Conservation (phyloP, 1,140 invertebrate genomes). For the Oryzaephilus surinamensis region DNA sequence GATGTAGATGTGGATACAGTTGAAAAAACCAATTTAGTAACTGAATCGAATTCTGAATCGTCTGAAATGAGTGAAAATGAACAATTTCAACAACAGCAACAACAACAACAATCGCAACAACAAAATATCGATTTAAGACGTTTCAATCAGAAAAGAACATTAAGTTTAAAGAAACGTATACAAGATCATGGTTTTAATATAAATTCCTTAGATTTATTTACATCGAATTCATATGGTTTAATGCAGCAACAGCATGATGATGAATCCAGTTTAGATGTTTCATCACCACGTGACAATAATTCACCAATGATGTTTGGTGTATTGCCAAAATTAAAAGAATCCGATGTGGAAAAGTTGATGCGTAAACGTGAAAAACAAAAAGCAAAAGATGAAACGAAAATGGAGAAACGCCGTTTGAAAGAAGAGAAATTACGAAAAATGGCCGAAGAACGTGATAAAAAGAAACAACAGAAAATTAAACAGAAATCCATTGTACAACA, state of each 20-base stretch:
- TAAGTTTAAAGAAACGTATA: conserved; percentile 35
- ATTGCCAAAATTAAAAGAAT: conserved; percentile 51
- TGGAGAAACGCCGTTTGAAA: conserved; percentile 61
- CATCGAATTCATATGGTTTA: conserved; percentile 34
- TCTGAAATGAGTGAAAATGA: conserved; percentile 43
- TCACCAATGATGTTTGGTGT: conserved; percentile 59
- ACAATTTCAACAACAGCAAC: conserved; percentile 20
- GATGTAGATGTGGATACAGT: conserved; percentile 28
- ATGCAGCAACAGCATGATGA: conserved; percentile 57
- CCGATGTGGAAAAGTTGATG: conserved; percentile 47
- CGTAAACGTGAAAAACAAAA: conserved; percentile 62
- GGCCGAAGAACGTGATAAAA: conserved; percentile 63
- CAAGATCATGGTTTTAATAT: conserved; percentile 32
- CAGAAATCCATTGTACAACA: conserved; percentile 43
- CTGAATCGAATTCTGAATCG: conserved; percentile 41
- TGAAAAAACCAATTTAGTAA: conserved; percentile 33
- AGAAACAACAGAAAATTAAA: conserved; percentile 56
- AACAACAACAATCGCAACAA: conserved; percentile 21
- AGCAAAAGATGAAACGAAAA: conserved; percentile 66
- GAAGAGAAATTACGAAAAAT: conserved; percentile 60
- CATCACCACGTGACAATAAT: conserved; percentile 56
- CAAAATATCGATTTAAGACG: too few species aligned
- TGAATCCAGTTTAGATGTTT: conserved; percentile 56
- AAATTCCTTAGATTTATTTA: conserved; percentile 32
- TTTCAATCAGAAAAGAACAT: conserved; percentile 33